Evolutionary conservation across 2,113 vertebrate species (phyloP), one percentile per base, ranked within the genome.

Genomic region (Heloderma charlesbogerti): DNA sequence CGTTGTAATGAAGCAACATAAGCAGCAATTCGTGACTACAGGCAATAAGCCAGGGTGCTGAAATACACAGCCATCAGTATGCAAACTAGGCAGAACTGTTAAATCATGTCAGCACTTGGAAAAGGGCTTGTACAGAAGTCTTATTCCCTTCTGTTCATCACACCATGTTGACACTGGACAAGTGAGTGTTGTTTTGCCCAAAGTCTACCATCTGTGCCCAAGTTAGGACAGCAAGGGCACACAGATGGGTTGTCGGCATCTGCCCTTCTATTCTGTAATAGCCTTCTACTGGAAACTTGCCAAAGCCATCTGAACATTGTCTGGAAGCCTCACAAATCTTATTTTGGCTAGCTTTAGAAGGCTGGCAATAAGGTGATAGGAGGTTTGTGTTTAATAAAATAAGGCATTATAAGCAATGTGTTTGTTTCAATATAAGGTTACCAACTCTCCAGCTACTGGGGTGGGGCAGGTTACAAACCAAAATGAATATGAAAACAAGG

Each of bases 31-130:
- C 91, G 93, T 90, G 84, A 78, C 37, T 12, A 37, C 34, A 84
- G 92, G 31, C 94, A 93, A 95, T 86, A 87, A 89, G 22, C 80
- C 31, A 2, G 92, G 54, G 92, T 90, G 89, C 25, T 75, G 94
- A 93, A 95, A 96, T 91, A 94, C 93, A 69, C 83, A 93, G 90
- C 84, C 90, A 60, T 75, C 89, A 90, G 92, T 94, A 95, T 88
- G 93, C 51, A 94, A 95, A 92, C 91, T 40, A 84, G 89, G 10
- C 74, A 86, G 0, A 2, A 1, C 0, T 25, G n/a, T 60, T 94
- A 90, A 94, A 95, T 94, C 94, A 91, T 37, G 60, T 86, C 87
- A 92, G 74, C 90, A 89, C 54, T 0, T 31, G 82, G 9, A 29
- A 91, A 31, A 89, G 84, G 0, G 10, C n/a, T 88, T 86, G 25